Evolutionary conservation across 2,888 invertebrate species (phyloP), one percentile per base, ranked within the genome.

Genomic region (Zonitis immaculata): DNA sequence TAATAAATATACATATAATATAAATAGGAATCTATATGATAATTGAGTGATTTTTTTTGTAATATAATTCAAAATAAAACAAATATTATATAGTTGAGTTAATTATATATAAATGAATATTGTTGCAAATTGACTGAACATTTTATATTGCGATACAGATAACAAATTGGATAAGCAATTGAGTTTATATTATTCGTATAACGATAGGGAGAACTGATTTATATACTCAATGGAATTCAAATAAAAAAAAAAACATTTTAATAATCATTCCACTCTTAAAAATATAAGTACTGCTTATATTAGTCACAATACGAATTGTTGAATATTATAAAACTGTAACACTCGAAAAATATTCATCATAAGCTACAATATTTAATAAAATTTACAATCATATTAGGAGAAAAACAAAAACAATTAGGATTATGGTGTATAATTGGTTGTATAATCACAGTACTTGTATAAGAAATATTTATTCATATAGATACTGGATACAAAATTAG

Each of bases 221-320:
- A n/a, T n/a, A 39, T 18, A 43, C 18, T 45, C 16, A 46, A 46
- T 47, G 51, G 51, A 55, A 55, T 55, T 55, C 55, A 51, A 52
- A 55, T 55, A 51, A 45, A 35, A 39, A 51, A 51, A 45, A 35
- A 39, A 51, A 55, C 44, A 44, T 55, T 54, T 55, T 55, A 55
- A 51, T 55, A 52, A 55, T 45, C 43, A 20, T 49, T 51, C 39
- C 39, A 20, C 55, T 52, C 51, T 55, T 49, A 55, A 55, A n/a
- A 55, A 55, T 55, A 55, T 49, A 51, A 55, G 55, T 52, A 51
- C 51, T 42, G 49, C 44, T 45, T 45, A 44, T 51, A 51, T 48
- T 45, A 44, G 35, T 44, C 28, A 14, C 8, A 16, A 44, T 46
- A 28, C 51, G 35, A 49, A 54, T 44, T 45, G 47, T 30, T 46